Percentiles rank a stretch among this genome's conserved stretches.
phyloP scores from a whole-genome alignment of 1,140 invertebrate genomes.

The Trichoplusia ni region DNA sequence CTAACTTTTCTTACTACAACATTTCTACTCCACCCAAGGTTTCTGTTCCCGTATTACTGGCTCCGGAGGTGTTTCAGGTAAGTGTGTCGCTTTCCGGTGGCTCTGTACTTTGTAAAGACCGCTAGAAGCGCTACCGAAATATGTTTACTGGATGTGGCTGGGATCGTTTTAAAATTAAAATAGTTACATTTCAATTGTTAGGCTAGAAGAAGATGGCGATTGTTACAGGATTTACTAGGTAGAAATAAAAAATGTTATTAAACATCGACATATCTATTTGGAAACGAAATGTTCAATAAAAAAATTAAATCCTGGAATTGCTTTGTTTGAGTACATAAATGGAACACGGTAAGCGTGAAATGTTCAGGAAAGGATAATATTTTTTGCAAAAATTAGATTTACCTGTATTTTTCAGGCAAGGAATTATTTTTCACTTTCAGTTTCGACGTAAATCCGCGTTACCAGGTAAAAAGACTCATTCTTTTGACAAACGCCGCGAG shows the following conservation, averaged over 20 bases:
- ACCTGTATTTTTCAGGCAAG: too few relatives aligned
- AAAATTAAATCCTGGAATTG: too few relatives aligned
- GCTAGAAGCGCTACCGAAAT: not conserved
- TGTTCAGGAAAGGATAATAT: too few relatives aligned
- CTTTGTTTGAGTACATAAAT: too few relatives aligned
- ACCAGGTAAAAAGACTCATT: constrained; percentile 53
- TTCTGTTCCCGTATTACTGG: constrained; percentile 33
- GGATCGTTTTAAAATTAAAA: not conserved
- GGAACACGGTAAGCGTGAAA: too few relatives aligned
- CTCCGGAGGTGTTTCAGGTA: constrained; percentile 37
- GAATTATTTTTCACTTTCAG: constrained; percentile 18
- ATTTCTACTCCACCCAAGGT: not conserved
- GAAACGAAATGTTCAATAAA: too few relatives aligned
- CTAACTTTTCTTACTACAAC: not conserved
- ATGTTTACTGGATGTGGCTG: not conserved
- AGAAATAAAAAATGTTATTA: too few relatives aligned
- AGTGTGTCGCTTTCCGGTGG: constrained; percentile 36
- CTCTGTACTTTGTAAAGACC: not conserved
- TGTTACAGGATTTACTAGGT: too few relatives aligned
- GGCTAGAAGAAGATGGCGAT: too few relatives aligned
- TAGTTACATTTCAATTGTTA: too few relatives aligned
- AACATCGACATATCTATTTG: too few relatives aligned
- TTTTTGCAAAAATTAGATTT: too few relatives aligned
- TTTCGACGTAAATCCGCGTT: not conserved
- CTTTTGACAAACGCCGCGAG: constrained; percentile 56